A percentile compares a stretch with the other conserved stretches of the same genome.
Conservation (phyloP, 2,113 vertebrate genomes). For the Cinclus mexicanus region DNA sequence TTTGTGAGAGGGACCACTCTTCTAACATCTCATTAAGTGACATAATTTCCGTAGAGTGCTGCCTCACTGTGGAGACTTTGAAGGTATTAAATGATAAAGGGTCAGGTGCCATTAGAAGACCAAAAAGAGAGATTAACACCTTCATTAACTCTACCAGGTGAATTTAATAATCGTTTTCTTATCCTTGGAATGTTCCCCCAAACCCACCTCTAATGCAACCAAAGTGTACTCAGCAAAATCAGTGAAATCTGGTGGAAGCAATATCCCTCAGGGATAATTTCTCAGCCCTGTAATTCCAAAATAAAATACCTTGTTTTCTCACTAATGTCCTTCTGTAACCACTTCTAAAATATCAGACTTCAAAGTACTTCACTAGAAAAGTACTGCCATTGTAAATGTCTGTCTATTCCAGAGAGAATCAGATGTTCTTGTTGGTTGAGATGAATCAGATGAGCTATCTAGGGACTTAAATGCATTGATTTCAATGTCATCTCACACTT, state of each 20-base stretch:
- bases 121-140: background rate
- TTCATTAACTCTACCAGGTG: background rate
- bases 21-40: background rate
- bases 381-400: background rate
- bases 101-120: background rate
- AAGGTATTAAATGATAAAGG: background rate
- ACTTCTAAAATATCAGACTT: background rate
- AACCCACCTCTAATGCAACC: background rate
- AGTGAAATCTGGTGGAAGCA: background rate
- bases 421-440: background rate
- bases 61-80: background rate
- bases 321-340: background rate
- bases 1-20: background rate
- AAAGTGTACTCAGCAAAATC: background rate
- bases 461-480: background rate
- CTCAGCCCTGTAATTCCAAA: background rate
- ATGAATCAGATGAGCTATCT: conserved; percentile 17
- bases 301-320: conserved; percentile 13
- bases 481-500: background rate
- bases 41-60: background rate
- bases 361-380: background rate
- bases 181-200: background rate
- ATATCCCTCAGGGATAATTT: background rate
- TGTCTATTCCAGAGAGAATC: background rate
- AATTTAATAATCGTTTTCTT: background rate